Percentiles rank a stretch among this genome's conserved stretches.
Conservation (phyloP, 2,888 invertebrate species). For the Sericinus montela region DNA sequence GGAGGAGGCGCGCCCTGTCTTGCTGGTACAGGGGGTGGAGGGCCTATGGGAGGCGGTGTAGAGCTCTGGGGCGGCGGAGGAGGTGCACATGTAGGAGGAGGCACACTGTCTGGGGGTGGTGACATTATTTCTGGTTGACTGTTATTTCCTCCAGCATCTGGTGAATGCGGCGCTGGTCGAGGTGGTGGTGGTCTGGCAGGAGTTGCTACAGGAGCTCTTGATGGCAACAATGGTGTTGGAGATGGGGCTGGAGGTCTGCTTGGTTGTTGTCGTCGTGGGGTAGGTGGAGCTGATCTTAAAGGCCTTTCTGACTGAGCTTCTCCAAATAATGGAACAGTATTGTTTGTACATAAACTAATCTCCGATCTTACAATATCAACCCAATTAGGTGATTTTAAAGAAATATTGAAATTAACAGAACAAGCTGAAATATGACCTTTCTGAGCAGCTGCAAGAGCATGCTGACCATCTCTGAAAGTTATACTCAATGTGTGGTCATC, state of each 20-base stretch:
- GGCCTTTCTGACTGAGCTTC: slow-evolving; percentile 56
- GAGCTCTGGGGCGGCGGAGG: slow-evolving; percentile 47
- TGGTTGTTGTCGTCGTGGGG: slow-evolving; percentile 74
- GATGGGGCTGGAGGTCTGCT: slow-evolving; percentile 82
- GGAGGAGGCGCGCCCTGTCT: slow-evolving; percentile 82
- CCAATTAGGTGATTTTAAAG: slow-evolving; percentile 93
- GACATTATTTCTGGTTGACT: slow-evolving; percentile 62
- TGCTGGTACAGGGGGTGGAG: slow-evolving; percentile 74
- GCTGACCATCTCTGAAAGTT: slow-evolving; percentile 93
- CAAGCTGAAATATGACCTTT: slow-evolving; percentile 80
- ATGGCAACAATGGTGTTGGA: slow-evolving; percentile 66
- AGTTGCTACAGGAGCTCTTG: slow-evolving; percentile 66
- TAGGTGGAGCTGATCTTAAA: slow-evolving; percentile 65
- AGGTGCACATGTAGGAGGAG: slow-evolving; percentile 83
- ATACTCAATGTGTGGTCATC: slow-evolving; percentile 91
- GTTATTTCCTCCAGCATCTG: slow-evolving; percentile 61
- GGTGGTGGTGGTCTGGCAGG: slow-evolving; percentile 80
- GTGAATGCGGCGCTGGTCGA: slow-evolving; percentile 74
- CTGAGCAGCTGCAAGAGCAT: slow-evolving; percentile 87
- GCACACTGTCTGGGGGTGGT: slow-evolving; percentile 77
- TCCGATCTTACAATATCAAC: slow-evolving; percentile 88
- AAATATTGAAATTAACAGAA: slow-evolving; percentile 83
- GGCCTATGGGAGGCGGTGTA: slow-evolving; percentile 56
- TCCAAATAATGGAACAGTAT: slow-evolving; percentile 87
- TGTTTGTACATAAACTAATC: slow-evolving; percentile 90